A percentile compares a stretch with the other conserved stretches of the same genome.
These are phyloP conservation scores for Cladopsammia gracilis DNA, from an alignment of 64 coral and sea anemone genomes.

Conservation along the genomic window DNA sequence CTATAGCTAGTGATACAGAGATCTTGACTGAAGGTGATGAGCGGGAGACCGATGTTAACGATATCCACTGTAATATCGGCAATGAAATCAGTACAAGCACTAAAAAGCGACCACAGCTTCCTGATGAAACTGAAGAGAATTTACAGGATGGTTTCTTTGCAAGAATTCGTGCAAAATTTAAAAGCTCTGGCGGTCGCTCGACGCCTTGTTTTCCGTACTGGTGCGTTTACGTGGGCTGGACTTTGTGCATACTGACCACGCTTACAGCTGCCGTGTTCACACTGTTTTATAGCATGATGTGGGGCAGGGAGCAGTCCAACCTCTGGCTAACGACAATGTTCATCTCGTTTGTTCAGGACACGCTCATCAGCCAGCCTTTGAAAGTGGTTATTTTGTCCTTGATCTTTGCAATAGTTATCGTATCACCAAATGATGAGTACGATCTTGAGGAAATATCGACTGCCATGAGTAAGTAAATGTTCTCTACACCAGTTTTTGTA, in stretches of 20 bases:
- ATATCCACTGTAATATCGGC: conserved; percentile 34
- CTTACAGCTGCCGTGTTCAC: conserved; percentile 59
- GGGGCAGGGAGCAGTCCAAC: conserved; percentile 80
- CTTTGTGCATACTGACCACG: conserved; percentile 58
- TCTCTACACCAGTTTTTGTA: no score
- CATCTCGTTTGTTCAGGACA: conserved; percentile 76
- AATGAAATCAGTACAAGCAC: not conserved
- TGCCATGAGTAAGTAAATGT: not conserved
- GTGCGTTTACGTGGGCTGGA: conserved; percentile 67
- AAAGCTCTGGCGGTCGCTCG: not conserved
- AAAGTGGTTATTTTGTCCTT: conserved; percentile 70
- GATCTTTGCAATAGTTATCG: conserved; percentile 75
- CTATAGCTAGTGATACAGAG: not conserved
- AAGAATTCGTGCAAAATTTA: conserved; percentile 13
- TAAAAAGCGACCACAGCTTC: not conserved
- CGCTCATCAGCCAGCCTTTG: conserved; percentile 74
- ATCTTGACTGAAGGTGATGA: not conserved
- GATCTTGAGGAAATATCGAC: conserved; percentile 31
- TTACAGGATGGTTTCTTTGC: not conserved
- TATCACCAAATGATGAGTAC: conserved; percentile 43
- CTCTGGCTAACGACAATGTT: conserved; percentile 74
- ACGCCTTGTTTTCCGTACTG: conserved; percentile 60
- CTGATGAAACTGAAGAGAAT: not conserved
- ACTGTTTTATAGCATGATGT: conserved; percentile 91
- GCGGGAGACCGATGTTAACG: not conserved